These are phyloP conservation scores for Montipora cactus DNA, from an alignment of 64 coral and sea anemone genomes.

Conservation along the genomic window DNA sequence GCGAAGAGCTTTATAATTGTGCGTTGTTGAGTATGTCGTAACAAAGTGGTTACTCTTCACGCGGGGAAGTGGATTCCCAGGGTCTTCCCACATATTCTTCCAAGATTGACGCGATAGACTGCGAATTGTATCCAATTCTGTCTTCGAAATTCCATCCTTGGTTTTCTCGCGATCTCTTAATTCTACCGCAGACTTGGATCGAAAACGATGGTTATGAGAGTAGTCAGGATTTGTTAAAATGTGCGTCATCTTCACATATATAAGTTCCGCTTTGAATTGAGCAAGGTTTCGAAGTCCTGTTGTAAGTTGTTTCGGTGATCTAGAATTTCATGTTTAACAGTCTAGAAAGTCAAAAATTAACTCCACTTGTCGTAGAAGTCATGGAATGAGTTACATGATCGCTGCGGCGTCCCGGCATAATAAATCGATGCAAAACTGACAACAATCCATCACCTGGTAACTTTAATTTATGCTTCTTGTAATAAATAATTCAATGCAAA, in stretches of 20 bases:
- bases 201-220: slow-evolving; percentile 75
- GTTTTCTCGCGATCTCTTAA: slow-evolving; percentile 45
- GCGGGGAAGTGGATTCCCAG: slow-evolving; percentile 75
- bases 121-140: slow-evolving; percentile 88
- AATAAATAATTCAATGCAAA: background rate
- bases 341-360: background rate
- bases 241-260: slow-evolving; percentile 67
- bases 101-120: slow-evolving; percentile 81
- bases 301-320: background rate
- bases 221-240: slow-evolving; percentile 80
- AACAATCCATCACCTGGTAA: slow-evolving; percentile 29
- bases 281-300: background rate
- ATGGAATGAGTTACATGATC: background rate
- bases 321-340: background rate
- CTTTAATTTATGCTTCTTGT: slow-evolving; percentile 24
- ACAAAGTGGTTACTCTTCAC: slow-evolving; percentile 82
- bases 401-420: background rate
- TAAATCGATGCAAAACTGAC: background rate
- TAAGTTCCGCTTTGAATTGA: background rate
- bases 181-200: slow-evolving; percentile 79
- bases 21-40: slow-evolving; percentile 80
- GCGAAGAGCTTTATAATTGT: slow-evolving; percentile 69
- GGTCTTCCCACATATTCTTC: slow-evolving; percentile 73
- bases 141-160: slow-evolving; percentile 72
- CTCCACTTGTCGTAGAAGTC: background rate